These are phyloP conservation scores for Catharus ustulatus DNA, from an alignment of 2,797 vertebrate species.

Conservation along the genomic window DNA sequence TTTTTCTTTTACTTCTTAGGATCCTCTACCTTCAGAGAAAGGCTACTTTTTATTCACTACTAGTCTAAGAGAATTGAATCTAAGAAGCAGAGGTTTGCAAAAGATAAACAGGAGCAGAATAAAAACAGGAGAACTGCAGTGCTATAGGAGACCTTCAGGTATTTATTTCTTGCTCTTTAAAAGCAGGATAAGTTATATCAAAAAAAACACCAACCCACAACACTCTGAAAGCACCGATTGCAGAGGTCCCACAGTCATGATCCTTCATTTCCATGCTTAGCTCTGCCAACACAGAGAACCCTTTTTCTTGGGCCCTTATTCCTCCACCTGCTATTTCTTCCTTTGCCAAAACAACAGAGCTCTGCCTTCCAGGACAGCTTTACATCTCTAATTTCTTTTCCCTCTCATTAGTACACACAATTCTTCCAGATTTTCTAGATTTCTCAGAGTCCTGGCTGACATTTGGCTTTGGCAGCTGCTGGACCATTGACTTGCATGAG, in stretches of 20 bases:
- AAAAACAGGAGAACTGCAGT: neutral
- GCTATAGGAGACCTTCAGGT: neutral
- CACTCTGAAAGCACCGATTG: neutral
- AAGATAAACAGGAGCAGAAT: neutral
- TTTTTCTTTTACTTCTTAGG: neutral
- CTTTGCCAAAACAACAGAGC: neutral
- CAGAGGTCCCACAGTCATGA: accelerated
- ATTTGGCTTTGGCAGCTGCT: neutral
- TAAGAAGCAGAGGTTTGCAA: neutral
- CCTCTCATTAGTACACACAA: neutral
- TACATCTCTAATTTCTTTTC: neutral
- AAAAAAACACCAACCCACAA: neutral
- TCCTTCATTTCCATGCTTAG: neutral
- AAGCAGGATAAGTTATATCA: neutral
- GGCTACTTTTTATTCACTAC: too few relatives aligned
- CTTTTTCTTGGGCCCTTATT: neutral
- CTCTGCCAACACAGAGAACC: neutral
- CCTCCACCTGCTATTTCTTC: neutral
- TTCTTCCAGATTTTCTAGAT: neutral
- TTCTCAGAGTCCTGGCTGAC: neutral
- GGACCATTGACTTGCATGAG: neutral
- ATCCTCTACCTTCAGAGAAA: neutral
- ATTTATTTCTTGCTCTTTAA: neutral
- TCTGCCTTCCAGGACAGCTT: neutral
- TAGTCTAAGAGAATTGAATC: neutral